Conservation (phyloP, 1,140 invertebrate species). For the Babylonia areolata region DNA sequence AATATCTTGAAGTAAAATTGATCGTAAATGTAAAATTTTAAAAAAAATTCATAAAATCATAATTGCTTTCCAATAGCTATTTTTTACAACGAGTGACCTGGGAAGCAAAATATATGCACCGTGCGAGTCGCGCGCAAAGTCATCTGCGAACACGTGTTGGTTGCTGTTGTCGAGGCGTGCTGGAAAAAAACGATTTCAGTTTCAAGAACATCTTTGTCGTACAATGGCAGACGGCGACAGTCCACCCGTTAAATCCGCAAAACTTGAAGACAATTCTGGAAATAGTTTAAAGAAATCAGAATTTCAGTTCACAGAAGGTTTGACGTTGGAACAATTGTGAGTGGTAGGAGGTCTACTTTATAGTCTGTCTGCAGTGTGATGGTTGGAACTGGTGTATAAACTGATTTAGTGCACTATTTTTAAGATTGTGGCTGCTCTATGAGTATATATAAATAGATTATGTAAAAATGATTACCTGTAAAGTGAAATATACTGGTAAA, state of each 20-base stretch:
- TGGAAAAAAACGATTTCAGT: neutral
- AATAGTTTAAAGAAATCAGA: neutral
- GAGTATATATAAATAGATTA: neutral
- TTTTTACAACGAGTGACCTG: neutral
- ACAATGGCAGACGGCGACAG: slow-evolving; percentile 2
- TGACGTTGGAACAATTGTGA: slow-evolving; percentile 30
- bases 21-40: neutral
- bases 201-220: neutral
- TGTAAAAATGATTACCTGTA: neutral
- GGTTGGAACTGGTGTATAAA: neutral
- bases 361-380: too few species aligned
- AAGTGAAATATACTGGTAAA: neutral
- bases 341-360: neutral
- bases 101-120: slow-evolving; percentile 32
- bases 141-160: too few species aligned
- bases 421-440: neutral
- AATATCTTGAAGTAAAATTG: too few species aligned
- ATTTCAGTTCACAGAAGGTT: slow-evolving; percentile 31
- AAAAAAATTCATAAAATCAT: neutral
- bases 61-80: neutral
- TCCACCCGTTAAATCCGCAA: neutral
- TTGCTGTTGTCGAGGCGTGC: too few species aligned
- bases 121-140: too few species aligned
- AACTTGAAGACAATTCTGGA: neutral
- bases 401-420: neutral